A percentile compares a stretch with the other conserved stretches of the same genome.
Evolutionary conservation across 2,797 vertebrate genomes (phyloP).

Genomic region (Danionella dracula): DNA sequence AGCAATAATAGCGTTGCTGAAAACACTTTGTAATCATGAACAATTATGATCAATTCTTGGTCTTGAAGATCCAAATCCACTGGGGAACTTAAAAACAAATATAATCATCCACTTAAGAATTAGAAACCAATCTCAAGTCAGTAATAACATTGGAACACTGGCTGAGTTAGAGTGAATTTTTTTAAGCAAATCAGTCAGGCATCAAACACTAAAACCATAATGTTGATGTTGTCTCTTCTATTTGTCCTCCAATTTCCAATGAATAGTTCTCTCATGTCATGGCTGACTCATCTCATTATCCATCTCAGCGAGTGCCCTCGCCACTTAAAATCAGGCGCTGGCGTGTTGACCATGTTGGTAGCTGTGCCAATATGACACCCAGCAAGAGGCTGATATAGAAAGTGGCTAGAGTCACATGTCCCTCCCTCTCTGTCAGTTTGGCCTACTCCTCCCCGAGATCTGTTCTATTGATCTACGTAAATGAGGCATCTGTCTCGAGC

Average conservation of each 20-base stretch:
- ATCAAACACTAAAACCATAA: too few relatives aligned
- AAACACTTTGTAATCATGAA: too few relatives aligned
- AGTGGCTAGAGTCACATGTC: conserved; percentile 36
- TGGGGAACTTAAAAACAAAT: too few relatives aligned
- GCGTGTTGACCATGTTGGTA: conserved; percentile 3
- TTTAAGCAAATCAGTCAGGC: too few relatives aligned
- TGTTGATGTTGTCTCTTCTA: not conserved
- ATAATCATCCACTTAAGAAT: too few relatives aligned
- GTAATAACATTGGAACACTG: too few relatives aligned
- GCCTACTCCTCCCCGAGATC: conserved; percentile 31
- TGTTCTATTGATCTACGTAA: conserved; percentile 54
- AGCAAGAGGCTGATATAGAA: conserved; percentile 42
- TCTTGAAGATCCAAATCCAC: too few relatives aligned
- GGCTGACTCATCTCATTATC: conserved; percentile 70
- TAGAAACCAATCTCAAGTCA: too few relatives aligned
- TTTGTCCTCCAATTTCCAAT: conserved; percentile 34
- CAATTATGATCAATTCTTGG: too few relatives aligned
- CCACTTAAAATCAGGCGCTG: conserved; percentile 35
- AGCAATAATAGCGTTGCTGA: too few relatives aligned
- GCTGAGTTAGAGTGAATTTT: too few relatives aligned
- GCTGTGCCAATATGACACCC: conserved; percentile 31
- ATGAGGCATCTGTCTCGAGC: conserved; percentile 58
- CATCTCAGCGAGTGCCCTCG: conserved; percentile 56
- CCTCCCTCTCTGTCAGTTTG: conserved; percentile 9
- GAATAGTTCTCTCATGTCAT: conserved; percentile 45